A percentile compares a stretch with the other conserved stretches of the same genome.
These are phyloP conservation scores for Meloidogyne chitwoodi DNA, from an alignment of 1,140 invertebrate species.

Conservation along the genomic window DNA sequence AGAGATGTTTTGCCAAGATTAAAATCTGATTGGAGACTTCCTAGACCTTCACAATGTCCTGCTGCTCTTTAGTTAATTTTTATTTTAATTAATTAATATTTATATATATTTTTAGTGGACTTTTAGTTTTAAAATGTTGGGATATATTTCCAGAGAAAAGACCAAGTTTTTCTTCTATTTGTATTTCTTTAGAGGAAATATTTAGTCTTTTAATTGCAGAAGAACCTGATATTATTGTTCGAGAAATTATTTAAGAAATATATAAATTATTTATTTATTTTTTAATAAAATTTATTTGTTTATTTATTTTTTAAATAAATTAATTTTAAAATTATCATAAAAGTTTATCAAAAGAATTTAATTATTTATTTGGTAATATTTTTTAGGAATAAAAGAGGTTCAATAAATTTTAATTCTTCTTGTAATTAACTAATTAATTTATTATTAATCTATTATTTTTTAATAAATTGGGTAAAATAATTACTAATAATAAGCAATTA, in stretches of 20 bases:
- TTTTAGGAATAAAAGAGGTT: too few relatives aligned
- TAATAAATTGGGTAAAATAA: too few relatives aligned
- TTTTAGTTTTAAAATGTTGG: constrained; percentile 27
- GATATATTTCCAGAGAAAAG: constrained; percentile 12
- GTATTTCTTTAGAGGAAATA: constrained; percentile 1
- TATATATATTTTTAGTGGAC: constrained; percentile 16
- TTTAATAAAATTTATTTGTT: too few relatives aligned
- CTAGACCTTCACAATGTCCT: constrained; percentile 9
- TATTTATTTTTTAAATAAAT: too few relatives aligned
- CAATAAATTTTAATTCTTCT: too few relatives aligned
- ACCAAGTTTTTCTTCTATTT: constrained; percentile 9
- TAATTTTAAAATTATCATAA: too few relatives aligned
- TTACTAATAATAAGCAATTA: too few relatives aligned
- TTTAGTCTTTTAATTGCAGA: background rate
- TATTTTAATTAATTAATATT: background rate
- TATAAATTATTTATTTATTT: background rate
- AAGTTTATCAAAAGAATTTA: too few relatives aligned
- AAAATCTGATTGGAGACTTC: constrained; percentile 6
- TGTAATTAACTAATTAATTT: too few relatives aligned
- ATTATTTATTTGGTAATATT: too few relatives aligned
- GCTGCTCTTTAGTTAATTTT: constrained; percentile 18
- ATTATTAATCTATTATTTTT: too few relatives aligned
- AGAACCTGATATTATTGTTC: background rate
- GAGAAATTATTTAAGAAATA: background rate
- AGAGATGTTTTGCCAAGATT: constrained; percentile 7